Evolutionary conservation across 53 echinoderm and acorn worm species (phyloP).

Genomic region (Arbacia lixula): DNA sequence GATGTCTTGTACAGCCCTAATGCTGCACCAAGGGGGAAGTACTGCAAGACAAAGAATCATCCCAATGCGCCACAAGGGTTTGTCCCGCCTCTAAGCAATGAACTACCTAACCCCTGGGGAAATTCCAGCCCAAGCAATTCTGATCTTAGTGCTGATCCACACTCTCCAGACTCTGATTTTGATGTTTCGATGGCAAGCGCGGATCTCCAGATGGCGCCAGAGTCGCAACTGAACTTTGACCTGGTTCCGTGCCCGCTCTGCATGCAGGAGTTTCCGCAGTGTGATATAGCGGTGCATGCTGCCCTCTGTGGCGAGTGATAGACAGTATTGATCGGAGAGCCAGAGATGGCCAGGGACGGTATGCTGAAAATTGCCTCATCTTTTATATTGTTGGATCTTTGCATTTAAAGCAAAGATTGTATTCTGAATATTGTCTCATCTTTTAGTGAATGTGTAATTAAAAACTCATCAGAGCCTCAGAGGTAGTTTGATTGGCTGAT

Average conservation of each 20-base stretch:
- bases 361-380: conserved; percentile 29
- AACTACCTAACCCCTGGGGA: conserved; percentile 17
- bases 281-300: conserved; percentile 20
- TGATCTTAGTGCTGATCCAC: neutral
- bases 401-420: no score
- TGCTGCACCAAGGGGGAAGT: no score
- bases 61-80: no score
- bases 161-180: neutral
- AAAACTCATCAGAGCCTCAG: no score
- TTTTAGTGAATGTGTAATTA: no score
- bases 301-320: conserved; percentile 48
- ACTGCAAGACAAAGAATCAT: no score
- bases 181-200: neutral
- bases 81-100: no score
- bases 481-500: no score
- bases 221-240: conserved; percentile 1
- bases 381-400: conserved; percentile 30
- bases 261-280: conserved; percentile 49
- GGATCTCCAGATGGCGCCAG: neutral
- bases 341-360: neutral
- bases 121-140: neutral
- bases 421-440: no score
- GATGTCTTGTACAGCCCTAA: no score
- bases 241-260: conserved; percentile 41
- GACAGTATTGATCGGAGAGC: no score